Conservation (phyloP, 2,888 invertebrate genomes). For the Epistrophe grossulariae region DNA sequence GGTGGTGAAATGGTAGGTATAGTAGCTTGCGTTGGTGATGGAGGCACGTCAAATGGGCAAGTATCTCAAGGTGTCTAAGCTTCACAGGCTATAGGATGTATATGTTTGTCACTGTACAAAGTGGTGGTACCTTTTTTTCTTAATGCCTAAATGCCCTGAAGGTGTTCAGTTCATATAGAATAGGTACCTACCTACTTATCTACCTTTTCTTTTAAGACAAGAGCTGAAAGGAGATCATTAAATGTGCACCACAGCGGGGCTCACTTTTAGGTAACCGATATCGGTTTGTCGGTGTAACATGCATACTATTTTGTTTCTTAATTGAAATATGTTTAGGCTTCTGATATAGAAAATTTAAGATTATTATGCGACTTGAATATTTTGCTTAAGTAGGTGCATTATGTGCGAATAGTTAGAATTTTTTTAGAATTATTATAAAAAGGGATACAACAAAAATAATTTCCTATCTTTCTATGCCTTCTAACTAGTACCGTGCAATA, state of each 20-base stretch:
- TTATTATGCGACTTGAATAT: not conserved
- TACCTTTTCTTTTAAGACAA: slow-evolving; percentile 46
- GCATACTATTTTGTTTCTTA: slow-evolving; percentile 41
- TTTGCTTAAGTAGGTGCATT: not conserved
- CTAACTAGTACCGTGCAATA: too few relatives aligned
- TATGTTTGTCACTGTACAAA: slow-evolving; percentile 17
- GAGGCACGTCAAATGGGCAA: slow-evolving; percentile 68
- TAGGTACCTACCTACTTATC: slow-evolving; percentile 1
- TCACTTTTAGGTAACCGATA: not conserved
- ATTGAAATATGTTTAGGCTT: slow-evolving; percentile 33
- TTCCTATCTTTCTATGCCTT: too few relatives aligned
- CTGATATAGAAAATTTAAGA: not conserved
- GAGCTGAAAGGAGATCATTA: slow-evolving; percentile 50
- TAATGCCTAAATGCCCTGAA: slow-evolving; percentile 40
- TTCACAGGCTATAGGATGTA: not conserved
- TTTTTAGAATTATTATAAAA: not conserved
- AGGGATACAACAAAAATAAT: too few relatives aligned
- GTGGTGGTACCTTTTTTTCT: slow-evolving; percentile 11
- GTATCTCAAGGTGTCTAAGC: slow-evolving; percentile 51
- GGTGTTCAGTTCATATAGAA: slow-evolving; percentile 54
- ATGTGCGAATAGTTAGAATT: not conserved
- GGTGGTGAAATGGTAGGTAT: slow-evolving; percentile 9
- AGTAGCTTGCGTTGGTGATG: slow-evolving; percentile 30
- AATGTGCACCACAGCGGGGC: slow-evolving; percentile 17
- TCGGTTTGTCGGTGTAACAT: slow-evolving; percentile 8